Conservation (phyloP, 2,113 vertebrate species). For the Tamias sibiricus region DNA sequence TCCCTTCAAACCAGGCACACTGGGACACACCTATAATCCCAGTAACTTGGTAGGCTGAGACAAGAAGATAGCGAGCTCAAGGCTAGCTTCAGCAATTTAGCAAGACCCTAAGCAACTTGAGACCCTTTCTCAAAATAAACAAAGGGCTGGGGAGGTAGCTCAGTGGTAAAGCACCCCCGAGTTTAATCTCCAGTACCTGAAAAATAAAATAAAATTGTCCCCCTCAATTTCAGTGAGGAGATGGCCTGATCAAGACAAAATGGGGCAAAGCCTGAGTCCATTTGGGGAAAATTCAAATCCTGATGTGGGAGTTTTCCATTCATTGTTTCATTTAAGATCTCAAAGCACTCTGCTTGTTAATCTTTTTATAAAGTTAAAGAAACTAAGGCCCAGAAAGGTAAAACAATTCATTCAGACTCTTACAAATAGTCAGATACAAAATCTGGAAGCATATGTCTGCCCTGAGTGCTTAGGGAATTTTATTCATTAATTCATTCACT, state of each 20-base stretch:
- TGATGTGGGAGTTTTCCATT: not conserved
- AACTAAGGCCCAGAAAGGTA: not conserved
- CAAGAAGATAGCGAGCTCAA: too few relatives aligned
- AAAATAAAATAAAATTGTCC: not conserved
- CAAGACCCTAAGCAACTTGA: too few relatives aligned
- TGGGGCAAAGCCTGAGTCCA: not conserved
- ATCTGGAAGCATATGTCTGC: not conserved
- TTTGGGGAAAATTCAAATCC: not conserved
- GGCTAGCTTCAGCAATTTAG: too few relatives aligned
- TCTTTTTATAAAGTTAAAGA: slow-evolving; percentile 39
- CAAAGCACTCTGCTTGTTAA: slow-evolving; percentile 5
- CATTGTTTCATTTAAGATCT: slow-evolving; percentile 3
- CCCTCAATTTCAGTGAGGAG: not conserved
- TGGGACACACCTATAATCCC: too few relatives aligned
- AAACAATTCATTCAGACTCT: slow-evolving; percentile 26
- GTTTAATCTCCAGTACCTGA: too few relatives aligned
- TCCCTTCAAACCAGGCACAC: not conserved
- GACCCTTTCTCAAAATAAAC: too few relatives aligned
- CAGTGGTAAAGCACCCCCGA: too few relatives aligned
- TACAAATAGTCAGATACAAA: not conserved
- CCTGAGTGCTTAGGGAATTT: not conserved
- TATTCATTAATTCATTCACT: not conserved
- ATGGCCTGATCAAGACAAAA: slow-evolving; percentile 21
- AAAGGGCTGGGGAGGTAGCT: too few relatives aligned
- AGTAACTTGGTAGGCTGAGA: too few relatives aligned